A percentile compares a stretch with the other conserved stretches of the same genome.
These are phyloP conservation scores for Agonopterix subpropinquella DNA, from an alignment of 2,888 invertebrate genomes.

Conservation along the genomic window DNA sequence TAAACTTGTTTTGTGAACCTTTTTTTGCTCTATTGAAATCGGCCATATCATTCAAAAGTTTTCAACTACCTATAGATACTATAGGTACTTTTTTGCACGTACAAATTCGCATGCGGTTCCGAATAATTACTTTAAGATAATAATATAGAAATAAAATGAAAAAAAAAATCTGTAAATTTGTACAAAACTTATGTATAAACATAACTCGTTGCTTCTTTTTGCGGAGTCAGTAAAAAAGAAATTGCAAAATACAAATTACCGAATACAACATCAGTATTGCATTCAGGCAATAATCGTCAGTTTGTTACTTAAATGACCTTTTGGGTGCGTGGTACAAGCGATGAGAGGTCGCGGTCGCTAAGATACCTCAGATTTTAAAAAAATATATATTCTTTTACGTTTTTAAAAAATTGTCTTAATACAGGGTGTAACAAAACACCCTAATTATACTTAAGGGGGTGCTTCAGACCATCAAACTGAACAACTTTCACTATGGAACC, in stretches of 20 bases:
- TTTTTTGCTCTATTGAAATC: too few relatives aligned
- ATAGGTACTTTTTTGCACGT: neutral
- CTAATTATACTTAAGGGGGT: too few relatives aligned
- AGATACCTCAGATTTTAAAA: too few relatives aligned
- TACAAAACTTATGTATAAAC: conserved; percentile 3
- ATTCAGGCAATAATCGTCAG: conserved; percentile 65
- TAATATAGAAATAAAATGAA: conserved; percentile 5
- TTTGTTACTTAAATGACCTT: conserved; percentile 56
- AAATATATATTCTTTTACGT: too few relatives aligned
- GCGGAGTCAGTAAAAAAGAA: conserved; percentile 10
- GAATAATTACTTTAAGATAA: neutral
- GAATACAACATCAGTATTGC: conserved; percentile 58
- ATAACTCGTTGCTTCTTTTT: conserved; percentile 7
- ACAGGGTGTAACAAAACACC: too few relatives aligned
- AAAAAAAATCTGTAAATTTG: conserved; percentile 10
- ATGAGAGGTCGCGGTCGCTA: too few relatives aligned
- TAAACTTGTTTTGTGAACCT: too few relatives aligned
- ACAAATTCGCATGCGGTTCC: neutral
- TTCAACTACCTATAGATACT: neutral
- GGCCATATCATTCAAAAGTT: neutral
- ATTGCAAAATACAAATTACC: conserved; percentile 57
- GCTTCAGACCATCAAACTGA: too few relatives aligned
- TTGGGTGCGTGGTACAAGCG: conserved; percentile 5
- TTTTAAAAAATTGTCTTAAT: too few relatives aligned
- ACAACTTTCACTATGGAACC: too few relatives aligned